phyloP scores from a whole-genome alignment of 2,113 vertebrate genomes.

The Corythornis vintsioides region DNA sequence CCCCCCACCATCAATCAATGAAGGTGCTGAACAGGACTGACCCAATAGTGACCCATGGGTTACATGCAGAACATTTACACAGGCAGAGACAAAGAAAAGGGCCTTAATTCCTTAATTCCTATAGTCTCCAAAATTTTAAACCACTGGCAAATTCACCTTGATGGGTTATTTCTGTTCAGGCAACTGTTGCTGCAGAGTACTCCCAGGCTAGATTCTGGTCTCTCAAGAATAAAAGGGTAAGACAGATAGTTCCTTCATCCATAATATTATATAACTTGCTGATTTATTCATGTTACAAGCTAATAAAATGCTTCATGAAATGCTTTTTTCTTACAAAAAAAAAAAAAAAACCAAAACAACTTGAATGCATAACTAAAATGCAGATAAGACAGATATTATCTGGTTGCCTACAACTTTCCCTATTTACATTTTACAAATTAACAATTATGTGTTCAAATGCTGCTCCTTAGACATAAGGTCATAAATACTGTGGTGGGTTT shows the following conservation, averaged over 20 bases:
- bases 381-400: background rate
- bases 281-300: background rate
- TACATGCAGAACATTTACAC: rapidly evolving
- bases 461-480: background rate
- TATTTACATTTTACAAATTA: background rate
- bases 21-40: background rate
- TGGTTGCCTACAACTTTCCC: background rate
- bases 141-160: background rate
- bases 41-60: no score
- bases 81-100: background rate
- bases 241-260: background rate
- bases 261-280: background rate
- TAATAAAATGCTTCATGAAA: background rate
- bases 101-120: background rate
- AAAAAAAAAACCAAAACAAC: background rate
- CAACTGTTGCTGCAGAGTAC: background rate
- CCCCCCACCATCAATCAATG: background rate
- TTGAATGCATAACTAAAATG: background rate
- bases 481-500: background rate
- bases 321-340: background rate
- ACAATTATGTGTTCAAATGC: background rate
- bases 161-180: background rate
- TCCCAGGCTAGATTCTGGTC: background rate
- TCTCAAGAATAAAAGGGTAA: background rate
- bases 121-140: background rate